Evolutionary conservation across 2,888 invertebrate genomes (phyloP).

Genomic region (Ferdinandea cuprea): DNA sequence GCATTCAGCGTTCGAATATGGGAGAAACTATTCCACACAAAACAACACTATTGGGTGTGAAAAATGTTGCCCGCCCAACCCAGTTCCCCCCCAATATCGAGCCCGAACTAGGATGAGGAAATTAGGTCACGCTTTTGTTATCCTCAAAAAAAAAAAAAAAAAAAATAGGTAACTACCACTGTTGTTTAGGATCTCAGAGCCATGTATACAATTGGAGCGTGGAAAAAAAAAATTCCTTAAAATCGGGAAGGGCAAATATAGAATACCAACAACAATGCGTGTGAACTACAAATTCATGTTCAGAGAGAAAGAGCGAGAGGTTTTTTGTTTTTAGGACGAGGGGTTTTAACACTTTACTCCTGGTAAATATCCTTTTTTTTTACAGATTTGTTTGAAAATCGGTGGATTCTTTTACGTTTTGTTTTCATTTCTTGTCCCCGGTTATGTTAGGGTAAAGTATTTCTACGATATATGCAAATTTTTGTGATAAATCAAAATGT

Average conservation of each 20-base stretch:
- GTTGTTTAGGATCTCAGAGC: conserved; percentile 14
- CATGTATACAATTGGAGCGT: not conserved
- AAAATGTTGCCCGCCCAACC: conserved; percentile 1
- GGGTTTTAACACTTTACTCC: conserved; percentile 19
- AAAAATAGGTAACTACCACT: too few species aligned
- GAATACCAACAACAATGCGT: conserved; percentile 19
- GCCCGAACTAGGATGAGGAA: not conserved
- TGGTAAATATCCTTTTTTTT: conserved; percentile 37
- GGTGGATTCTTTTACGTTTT: not conserved
- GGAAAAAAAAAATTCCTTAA: conserved; percentile 31
- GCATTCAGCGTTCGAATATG: not conserved
- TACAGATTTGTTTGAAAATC: conserved; percentile 28
- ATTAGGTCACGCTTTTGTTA: conserved; percentile 47
- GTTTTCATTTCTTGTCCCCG: conserved; percentile 16
- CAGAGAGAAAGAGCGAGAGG: too few species aligned
- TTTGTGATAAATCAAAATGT: conserved; percentile 57
- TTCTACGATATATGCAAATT: conserved; percentile 53
- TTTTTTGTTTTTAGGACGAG: not conserved
- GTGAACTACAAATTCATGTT: conserved; percentile 31
- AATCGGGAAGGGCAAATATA: conserved; percentile 9
- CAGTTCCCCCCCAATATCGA: too few species aligned
- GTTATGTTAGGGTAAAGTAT: conserved; percentile 36
- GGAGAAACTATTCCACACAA: conserved; percentile 13
- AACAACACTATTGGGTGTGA: conserved; percentile 5
- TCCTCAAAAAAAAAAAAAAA: not conserved